Evolutionary conservation across 2,113 vertebrate species (phyloP).

Genomic region (Lepus timidus): DNA sequence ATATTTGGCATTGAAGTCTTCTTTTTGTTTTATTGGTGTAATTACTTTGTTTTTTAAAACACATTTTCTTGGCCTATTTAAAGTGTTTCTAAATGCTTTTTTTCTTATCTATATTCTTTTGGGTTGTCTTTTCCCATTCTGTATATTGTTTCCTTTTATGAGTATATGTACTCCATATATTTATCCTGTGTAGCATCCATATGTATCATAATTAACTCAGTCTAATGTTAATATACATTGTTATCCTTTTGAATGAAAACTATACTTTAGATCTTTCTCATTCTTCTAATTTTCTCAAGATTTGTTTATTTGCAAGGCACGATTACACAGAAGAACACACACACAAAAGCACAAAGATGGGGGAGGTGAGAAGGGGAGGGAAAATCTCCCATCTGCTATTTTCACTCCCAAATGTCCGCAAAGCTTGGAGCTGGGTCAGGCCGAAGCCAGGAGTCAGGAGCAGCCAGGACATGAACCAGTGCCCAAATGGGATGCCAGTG

Average conservation of each 20-base stretch:
- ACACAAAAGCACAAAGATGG: too few species aligned
- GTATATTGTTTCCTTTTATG: not conserved
- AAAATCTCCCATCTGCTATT: too few species aligned
- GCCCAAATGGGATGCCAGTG: too few species aligned
- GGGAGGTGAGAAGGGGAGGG: too few species aligned
- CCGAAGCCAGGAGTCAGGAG: too few species aligned
- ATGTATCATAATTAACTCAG: not conserved
- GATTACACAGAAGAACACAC: too few species aligned
- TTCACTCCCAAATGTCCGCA: too few species aligned
- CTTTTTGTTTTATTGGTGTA: not conserved
- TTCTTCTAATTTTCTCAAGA: not conserved
- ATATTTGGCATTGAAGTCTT: not conserved
- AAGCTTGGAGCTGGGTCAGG: too few species aligned
- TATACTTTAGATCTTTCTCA: not conserved
- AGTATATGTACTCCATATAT: not conserved
- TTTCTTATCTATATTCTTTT: not conserved
- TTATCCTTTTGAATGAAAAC: not conserved
- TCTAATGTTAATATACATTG: not conserved
- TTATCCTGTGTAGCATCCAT: not conserved
- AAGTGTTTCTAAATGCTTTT: not conserved
- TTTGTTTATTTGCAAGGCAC: too few species aligned
- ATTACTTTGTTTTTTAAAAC: not conserved
- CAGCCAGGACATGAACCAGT: too few species aligned
- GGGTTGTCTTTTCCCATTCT: not conserved
- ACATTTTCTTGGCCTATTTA: not conserved